Conservation (phyloP, 1,140 invertebrate genomes). For the Lasioglossum albipes region DNA sequence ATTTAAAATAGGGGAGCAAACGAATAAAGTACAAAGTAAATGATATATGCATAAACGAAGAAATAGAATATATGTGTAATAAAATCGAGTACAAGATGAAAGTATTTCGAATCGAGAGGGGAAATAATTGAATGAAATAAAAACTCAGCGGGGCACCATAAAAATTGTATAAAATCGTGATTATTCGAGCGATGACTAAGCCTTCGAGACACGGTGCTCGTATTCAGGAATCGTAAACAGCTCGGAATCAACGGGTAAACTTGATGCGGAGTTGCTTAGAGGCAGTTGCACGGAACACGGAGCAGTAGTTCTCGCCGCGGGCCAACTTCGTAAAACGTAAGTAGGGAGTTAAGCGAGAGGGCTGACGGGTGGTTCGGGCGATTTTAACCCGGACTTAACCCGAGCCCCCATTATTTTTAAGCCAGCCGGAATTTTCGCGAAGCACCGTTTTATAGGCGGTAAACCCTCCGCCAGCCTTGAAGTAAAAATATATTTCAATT, state of each 20-base stretch:
- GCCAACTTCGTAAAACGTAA: constrained; percentile 1
- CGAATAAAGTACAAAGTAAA: no score
- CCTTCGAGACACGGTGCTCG: not conserved
- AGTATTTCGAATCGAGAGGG: no score
- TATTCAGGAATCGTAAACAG: not conserved
- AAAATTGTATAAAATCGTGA: no score
- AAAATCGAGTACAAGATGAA: no score
- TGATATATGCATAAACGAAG: no score
- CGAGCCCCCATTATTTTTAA: constrained; percentile 5
- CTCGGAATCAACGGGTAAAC: not conserved
- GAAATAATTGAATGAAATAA: no score
- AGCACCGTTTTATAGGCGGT: constrained; percentile 1
- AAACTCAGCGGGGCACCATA: no score
- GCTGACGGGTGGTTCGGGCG: not conserved
- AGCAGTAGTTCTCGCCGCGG: not conserved
- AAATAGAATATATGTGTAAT: no score
- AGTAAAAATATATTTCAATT: constrained; percentile 5
- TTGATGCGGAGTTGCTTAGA: constrained; percentile 1
- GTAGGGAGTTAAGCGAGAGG: constrained; percentile 2
- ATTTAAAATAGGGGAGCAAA: no score
- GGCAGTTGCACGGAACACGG: not conserved
- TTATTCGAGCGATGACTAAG: not conserved
- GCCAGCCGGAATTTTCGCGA: not conserved
- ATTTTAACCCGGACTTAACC: constrained; percentile 2
- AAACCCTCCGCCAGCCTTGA: not conserved